Evolutionary conservation across 1,140 invertebrate genomes (phyloP).

Genomic region (Scaptomyza graminum): DNA sequence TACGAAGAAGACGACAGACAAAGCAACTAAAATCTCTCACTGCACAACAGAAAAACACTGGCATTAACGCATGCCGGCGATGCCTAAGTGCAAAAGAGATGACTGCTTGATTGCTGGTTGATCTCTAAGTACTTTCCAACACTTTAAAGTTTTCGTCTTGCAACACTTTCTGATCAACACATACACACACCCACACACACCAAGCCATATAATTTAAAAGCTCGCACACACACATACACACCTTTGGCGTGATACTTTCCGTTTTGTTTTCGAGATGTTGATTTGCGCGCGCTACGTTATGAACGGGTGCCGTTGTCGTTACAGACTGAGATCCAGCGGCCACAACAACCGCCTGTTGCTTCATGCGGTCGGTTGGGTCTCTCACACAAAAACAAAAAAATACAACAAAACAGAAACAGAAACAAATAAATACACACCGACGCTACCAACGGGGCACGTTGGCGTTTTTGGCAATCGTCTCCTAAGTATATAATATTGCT

Average conservation of each 20-base stretch:
- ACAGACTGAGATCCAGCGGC: slow-evolving; percentile 56
- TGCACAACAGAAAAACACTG: slow-evolving; percentile 43
- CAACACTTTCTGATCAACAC: slow-evolving; percentile 55
- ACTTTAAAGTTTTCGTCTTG: slow-evolving; percentile 43
- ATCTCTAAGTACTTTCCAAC: slow-evolving; percentile 47
- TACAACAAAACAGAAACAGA: no score
- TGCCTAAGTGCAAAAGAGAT: slow-evolving; percentile 53
- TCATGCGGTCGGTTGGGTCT: slow-evolving; percentile 21
- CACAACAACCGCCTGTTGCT: slow-evolving; percentile 72
- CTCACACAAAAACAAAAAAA: slow-evolving; percentile 16
- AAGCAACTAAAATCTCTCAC: slow-evolving; percentile 25
- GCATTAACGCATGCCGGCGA: slow-evolving; percentile 44
- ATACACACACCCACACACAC: slow-evolving; percentile 5
- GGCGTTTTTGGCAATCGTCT: slow-evolving; percentile 46
- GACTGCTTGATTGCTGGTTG: slow-evolving; percentile 20
- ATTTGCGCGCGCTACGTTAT: slow-evolving; percentile 58
- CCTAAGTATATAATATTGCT: slow-evolving; percentile 30
- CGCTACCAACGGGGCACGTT: slow-evolving; percentile 27
- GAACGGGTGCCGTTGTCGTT: slow-evolving; percentile 61
- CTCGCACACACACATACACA: slow-evolving; percentile 37
- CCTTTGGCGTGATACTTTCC: slow-evolving; percentile 42
- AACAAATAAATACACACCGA: slow-evolving; percentile 24
- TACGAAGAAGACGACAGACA: slow-evolving; percentile 20
- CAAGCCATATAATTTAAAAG: slow-evolving; percentile 31
- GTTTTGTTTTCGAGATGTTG: slow-evolving; percentile 44